Evolutionary conservation across 2,113 vertebrate species (phyloP).

Genomic region (Nettapus auritus): DNA sequence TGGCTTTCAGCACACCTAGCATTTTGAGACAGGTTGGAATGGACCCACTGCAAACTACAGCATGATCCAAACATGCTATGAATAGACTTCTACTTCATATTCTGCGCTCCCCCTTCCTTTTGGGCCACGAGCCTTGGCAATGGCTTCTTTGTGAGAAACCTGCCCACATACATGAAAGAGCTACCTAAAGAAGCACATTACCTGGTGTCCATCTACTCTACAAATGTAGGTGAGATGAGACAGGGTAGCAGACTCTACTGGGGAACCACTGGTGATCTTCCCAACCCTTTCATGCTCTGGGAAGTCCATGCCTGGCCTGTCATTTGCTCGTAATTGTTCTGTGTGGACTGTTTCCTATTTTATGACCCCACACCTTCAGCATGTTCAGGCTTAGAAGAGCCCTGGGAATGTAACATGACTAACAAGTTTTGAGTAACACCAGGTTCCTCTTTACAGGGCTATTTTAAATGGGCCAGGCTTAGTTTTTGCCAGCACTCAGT

Average conservation of each 20-base stretch:
- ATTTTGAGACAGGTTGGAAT: neutral
- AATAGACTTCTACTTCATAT: rapidly evolving
- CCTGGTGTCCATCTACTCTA: neutral
- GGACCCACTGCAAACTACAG: neutral
- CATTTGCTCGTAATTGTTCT: neutral
- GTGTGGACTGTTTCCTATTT: neutral
- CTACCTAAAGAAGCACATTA: rapidly evolving
- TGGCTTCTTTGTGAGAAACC: neutral
- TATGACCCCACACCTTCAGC: rapidly evolving
- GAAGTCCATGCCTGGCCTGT: neutral
- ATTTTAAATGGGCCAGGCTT: neutral
- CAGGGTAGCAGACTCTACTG: neutral
- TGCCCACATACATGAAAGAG: rapidly evolving
- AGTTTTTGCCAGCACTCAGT: rapidly evolving
- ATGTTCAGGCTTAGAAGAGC: neutral
- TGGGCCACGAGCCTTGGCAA: neutral
- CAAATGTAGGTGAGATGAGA: neutral
- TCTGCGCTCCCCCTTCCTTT: neutral
- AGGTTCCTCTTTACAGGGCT: neutral
- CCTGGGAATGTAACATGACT: rapidly evolving
- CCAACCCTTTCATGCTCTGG: neutral
- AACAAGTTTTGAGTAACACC: neutral
- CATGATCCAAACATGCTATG: neutral
- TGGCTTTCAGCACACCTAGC: rapidly evolving
- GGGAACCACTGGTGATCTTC: neutral